Evolutionary conservation across 2,888 invertebrate species (phyloP), one percentile per base, ranked within the genome.

Genomic region (Drosophila affinis): DNA sequence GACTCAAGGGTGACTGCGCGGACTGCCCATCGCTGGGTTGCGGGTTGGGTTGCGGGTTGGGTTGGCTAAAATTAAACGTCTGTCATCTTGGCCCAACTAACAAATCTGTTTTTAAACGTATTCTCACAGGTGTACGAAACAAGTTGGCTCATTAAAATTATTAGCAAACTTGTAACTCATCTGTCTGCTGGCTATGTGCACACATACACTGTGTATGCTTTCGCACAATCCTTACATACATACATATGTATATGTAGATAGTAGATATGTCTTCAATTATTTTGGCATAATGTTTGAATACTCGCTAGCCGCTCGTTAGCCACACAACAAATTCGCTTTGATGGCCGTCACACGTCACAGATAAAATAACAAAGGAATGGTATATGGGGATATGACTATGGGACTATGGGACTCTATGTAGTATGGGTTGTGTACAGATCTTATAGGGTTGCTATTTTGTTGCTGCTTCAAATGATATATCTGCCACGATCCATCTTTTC

Each of bases 51-150:
- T 32, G 53, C 3, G 21, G 21, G 21, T 21, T 32, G 53, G 46
- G 2, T 39, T 55, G 62, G 68, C 85, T 87, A 87, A 81, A 85
- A 55, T 87, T 81, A 82, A 87, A 82, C 56, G 62, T 24, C 62
- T 81, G 76, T 81, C 81, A 56, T 56, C 24, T 67, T 62, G 44
- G 53, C 59, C 61, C 51, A 75, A 75, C 76, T 62, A 60, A 84
- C 54, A 84, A 88, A 84, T 84, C 83, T 82, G 73, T 86, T 88
- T 88, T 83, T 84, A 86, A 84, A 84, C 83, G 88, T 65, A 82
- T 84, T 76, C 67, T 68, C 83, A 82, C 83, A 84, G 83, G 83
- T 84, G 83, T 82, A 82, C 51, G 76, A 73, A 78, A 78, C 71
- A 76, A 78, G 72, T 86, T 86, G 86, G 71, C 83, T 87, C 88